Evolutionary conservation across 2,113 vertebrate genomes (phyloP).

Genomic region (Ophthalmolycus amberensis): DNA sequence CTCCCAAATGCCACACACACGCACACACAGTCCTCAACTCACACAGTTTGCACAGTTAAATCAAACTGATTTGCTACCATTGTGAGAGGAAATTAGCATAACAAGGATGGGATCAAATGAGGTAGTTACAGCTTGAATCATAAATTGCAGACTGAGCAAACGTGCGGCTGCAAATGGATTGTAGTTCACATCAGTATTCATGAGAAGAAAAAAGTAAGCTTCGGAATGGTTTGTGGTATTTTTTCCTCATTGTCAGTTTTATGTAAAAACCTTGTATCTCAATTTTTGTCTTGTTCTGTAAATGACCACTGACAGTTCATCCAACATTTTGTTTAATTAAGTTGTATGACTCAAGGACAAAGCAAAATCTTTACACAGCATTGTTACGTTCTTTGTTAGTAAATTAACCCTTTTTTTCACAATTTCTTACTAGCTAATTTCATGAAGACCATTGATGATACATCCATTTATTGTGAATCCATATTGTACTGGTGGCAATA

Average conservation of each 20-base stretch:
- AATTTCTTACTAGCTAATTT: neutral
- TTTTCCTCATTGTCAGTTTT: slow-evolving; percentile 59
- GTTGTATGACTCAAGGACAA: slow-evolving; percentile 19
- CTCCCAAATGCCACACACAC: slow-evolving; percentile 43
- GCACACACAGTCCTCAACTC: slow-evolving; percentile 52
- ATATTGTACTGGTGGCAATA: slow-evolving; percentile 8
- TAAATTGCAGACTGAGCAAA: slow-evolving; percentile 82
- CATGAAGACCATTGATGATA: slow-evolving; percentile 8
- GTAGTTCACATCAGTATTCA: slow-evolving; percentile 82
- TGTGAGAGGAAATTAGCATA: slow-evolving; percentile 82
- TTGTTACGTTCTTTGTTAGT: slow-evolving; percentile 7
- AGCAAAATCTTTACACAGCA: slow-evolving; percentile 17
- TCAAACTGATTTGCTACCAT: slow-evolving; percentile 83
- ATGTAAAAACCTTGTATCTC: slow-evolving; percentile 59
- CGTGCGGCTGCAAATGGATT: slow-evolving; percentile 78
- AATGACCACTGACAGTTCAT: slow-evolving; percentile 41
- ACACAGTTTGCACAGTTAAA: slow-evolving; percentile 82
- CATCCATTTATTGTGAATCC: slow-evolving; percentile 17
- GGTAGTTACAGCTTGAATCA: slow-evolving; percentile 82
- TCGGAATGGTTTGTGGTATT: slow-evolving; percentile 55
- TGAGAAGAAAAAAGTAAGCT: slow-evolving; percentile 76
- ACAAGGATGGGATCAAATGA: slow-evolving; percentile 83
- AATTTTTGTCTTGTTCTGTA: slow-evolving; percentile 47
- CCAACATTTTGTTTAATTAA: slow-evolving; percentile 28
- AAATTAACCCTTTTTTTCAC: neutral